Evolutionary conservation across 2,888 invertebrate genomes (phyloP).

Genomic region (Nemoura dubitans): DNA sequence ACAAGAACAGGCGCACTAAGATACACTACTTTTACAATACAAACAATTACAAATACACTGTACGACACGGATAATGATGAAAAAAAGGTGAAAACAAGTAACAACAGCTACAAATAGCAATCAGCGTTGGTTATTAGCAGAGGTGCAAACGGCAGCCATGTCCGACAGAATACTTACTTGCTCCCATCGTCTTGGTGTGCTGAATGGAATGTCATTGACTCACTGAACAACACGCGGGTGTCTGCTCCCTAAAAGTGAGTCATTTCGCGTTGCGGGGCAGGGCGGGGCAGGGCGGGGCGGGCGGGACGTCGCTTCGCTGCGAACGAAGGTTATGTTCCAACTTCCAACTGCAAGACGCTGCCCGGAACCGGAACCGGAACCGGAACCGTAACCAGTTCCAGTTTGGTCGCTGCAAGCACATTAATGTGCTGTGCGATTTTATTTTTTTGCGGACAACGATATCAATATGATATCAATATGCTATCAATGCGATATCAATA

Average conservation of each 20-base stretch:
- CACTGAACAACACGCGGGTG: not conserved
- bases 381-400: not conserved
- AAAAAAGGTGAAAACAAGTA: not conserved
- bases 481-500: not conserved
- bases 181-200: slow-evolving; percentile 23
- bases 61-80: not conserved
- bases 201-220: not conserved
- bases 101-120: slow-evolving; percentile 22
- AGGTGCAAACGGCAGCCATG: slow-evolving; percentile 34
- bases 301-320: not conserved
- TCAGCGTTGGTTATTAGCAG: slow-evolving; percentile 32
- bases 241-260: slow-evolving; percentile 20
- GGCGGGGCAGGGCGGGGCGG: not conserved
- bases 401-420: not conserved
- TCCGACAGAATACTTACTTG: slow-evolving; percentile 29
- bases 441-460: not conserved
- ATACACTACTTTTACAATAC: slow-evolving; percentile 25
- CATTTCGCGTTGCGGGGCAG: not conserved
- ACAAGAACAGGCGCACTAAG: slow-evolving; percentile 22
- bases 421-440: not conserved
- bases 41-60: not conserved
- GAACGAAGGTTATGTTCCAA: slow-evolving; percentile 31
- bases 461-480: not conserved
- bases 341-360: not conserved
- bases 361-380: not conserved